Evolutionary conservation across 1,140 invertebrate species (phyloP).

Genomic region (Pseudomyrmex dendroicus): DNA sequence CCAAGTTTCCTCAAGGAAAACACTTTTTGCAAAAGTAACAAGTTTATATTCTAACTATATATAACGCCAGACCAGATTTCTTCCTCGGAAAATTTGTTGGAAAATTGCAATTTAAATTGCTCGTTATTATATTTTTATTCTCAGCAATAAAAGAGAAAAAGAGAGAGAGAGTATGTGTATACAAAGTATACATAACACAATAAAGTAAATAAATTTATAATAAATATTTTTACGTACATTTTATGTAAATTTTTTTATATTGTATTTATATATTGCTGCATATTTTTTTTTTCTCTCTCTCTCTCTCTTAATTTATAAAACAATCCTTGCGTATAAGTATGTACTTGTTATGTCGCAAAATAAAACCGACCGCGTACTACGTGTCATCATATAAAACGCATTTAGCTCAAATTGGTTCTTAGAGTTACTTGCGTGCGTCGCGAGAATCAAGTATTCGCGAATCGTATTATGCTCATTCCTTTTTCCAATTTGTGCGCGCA

Average conservation of each 20-base stretch:
- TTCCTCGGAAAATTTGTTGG: conserved; percentile 15
- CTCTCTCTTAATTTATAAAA: too few relatives aligned
- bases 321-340: too few relatives aligned
- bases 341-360: too few relatives aligned
- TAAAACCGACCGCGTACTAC: neutral
- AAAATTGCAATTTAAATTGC: neutral
- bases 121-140: too few relatives aligned
- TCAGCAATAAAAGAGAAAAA: too few relatives aligned
- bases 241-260: too few relatives aligned
- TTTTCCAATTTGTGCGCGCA: conserved; percentile 47
- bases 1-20: conserved; percentile 14
- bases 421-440: conserved; percentile 26
- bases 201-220: too few relatives aligned
- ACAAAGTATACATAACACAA: too few relatives aligned
- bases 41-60: neutral
- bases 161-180: neutral
- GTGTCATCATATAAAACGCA: neutral
- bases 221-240: too few relatives aligned
- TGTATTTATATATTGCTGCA: too few relatives aligned
- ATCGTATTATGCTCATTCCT: conserved; percentile 40
- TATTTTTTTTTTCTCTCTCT: too few relatives aligned
- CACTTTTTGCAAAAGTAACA: conserved; percentile 11
- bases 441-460: conserved; percentile 32
- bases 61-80: neutral
- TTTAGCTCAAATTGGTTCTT: neutral